Conservation (phyloP, 2,888 invertebrate genomes). For the Eucera pruinosa region DNA sequence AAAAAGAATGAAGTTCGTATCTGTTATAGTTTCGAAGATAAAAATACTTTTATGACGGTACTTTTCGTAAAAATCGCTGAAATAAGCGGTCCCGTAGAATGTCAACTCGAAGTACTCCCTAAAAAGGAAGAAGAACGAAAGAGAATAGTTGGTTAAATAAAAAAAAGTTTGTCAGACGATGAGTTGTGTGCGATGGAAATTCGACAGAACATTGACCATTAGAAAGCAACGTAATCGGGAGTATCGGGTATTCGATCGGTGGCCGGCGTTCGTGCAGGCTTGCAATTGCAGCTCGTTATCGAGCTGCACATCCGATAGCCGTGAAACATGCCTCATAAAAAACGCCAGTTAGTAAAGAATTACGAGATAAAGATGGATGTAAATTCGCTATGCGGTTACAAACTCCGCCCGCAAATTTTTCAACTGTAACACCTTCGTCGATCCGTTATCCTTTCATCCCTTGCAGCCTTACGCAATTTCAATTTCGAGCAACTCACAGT, state of each 20-base stretch:
- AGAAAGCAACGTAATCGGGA: constrained; percentile 26
- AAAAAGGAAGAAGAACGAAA: no score
- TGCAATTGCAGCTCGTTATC: constrained; percentile 45
- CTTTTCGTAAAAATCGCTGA: no score
- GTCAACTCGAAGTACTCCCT: no score
- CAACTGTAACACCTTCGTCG: background rate
- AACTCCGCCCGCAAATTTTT: background rate
- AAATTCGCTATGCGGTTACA: constrained; percentile 7
- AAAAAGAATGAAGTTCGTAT: no score
- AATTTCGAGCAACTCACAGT: no score
- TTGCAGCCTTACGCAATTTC: no score
- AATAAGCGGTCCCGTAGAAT: no score
- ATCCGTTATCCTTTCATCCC: no score
- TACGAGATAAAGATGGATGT: constrained; percentile 31
- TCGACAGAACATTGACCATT: constrained; percentile 8
- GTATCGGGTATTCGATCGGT: constrained; percentile 44
- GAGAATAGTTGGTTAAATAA: no score
- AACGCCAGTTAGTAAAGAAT: constrained; percentile 35
- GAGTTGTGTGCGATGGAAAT: background rate
- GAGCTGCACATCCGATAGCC: constrained; percentile 27
- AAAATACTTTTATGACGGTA: no score
- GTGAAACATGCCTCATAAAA: constrained; percentile 33
- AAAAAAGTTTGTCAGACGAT: no score
- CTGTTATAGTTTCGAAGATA: no score
- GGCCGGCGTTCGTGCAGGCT: constrained; percentile 6